phyloP scores from a whole-genome alignment of 2,888 invertebrate genomes.

The Andrena dorsata region DNA sequence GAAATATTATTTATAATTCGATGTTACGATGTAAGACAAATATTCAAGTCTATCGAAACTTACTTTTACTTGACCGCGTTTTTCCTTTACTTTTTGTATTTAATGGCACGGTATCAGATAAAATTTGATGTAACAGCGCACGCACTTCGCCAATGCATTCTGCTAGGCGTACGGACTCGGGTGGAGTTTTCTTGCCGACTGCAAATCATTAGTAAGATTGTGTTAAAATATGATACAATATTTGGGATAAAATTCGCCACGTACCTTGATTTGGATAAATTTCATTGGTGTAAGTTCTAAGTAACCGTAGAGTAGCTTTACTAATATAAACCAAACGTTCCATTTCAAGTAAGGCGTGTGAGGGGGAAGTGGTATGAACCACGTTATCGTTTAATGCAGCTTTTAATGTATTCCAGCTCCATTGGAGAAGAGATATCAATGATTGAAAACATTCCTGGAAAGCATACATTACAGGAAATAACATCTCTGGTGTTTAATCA shows the following conservation, averaged over 20 bases:
- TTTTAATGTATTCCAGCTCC: conserved; percentile 96
- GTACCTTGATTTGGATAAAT: conserved; percentile 93
- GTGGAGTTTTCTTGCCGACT: conserved; percentile 84
- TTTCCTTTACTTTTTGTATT: conserved; percentile 81
- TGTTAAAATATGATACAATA: conserved; percentile 8
- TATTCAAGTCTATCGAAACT: conserved; percentile 41
- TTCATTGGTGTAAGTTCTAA: conserved; percentile 95
- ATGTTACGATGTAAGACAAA: background rate
- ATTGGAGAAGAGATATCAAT: conserved; percentile 93
- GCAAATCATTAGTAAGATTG: conserved; percentile 45
- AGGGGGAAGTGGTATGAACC: conserved; percentile 85
- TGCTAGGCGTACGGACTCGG: conserved; percentile 92
- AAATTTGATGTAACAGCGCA: conserved; percentile 92
- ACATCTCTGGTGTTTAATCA: background rate
- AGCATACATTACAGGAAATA: conserved; percentile 16
- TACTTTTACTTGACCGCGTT: conserved; percentile 75
- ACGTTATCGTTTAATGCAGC: conserved; percentile 88
- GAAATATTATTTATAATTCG: conserved; percentile 34
- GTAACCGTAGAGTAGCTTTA: conserved; percentile 92
- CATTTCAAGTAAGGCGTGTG: conserved; percentile 88
- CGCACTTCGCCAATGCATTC: conserved; percentile 95
- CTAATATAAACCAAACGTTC: conserved; percentile 95
- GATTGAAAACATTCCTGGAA: conserved; percentile 92
- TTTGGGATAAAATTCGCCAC: background rate
- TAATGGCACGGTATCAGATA: conserved; percentile 90